A percentile compares a stretch with the other conserved stretches of the same genome.
Evolutionary conservation across 2,113 vertebrate species (phyloP).

Genomic region (Paramisgurnus dabryanus): DNA sequence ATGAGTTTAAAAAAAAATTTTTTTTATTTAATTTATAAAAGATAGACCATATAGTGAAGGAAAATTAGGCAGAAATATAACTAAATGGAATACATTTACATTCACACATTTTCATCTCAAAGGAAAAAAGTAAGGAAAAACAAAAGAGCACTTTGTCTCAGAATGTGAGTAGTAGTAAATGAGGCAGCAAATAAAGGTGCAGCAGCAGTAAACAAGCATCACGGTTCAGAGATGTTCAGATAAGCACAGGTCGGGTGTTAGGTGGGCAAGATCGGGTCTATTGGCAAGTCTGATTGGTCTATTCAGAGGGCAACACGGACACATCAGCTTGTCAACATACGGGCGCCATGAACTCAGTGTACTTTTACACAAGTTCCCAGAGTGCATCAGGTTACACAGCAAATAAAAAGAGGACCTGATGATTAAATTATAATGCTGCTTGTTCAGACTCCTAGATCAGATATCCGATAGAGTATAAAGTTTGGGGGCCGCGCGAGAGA

Average conservation of each 20-base stretch:
- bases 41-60: too few relatives aligned
- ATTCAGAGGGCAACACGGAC: conserved; percentile 54
- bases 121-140: too few relatives aligned
- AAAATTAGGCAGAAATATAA: too few relatives aligned
- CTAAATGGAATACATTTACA: too few relatives aligned
- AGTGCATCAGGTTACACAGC: conserved; percentile 80
- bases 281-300: conserved; percentile 36
- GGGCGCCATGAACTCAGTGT: conserved; percentile 29
- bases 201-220: conserved; percentile 73
- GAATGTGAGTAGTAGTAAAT: conserved; percentile 51
- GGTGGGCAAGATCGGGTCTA: conserved; percentile 56
- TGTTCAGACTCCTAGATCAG: conserved; percentile 83
- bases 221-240: conserved; percentile 71
- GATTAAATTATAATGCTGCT: conserved; percentile 95
- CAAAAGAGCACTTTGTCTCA: neutral
- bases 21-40: too few relatives aligned
- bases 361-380: conserved; percentile 66
- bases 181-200: conserved; percentile 70
- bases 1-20: too few relatives aligned
- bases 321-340: conserved; percentile 60
- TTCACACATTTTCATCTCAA: too few relatives aligned
- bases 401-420: conserved; percentile 82
- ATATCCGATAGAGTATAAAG: conserved; percentile 77
- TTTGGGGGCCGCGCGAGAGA: neutral
- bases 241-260: conserved; percentile 69